Evolutionary conservation across 1,140 invertebrate species (phyloP).

Genomic region (Stegodyphus dumicola): DNA sequence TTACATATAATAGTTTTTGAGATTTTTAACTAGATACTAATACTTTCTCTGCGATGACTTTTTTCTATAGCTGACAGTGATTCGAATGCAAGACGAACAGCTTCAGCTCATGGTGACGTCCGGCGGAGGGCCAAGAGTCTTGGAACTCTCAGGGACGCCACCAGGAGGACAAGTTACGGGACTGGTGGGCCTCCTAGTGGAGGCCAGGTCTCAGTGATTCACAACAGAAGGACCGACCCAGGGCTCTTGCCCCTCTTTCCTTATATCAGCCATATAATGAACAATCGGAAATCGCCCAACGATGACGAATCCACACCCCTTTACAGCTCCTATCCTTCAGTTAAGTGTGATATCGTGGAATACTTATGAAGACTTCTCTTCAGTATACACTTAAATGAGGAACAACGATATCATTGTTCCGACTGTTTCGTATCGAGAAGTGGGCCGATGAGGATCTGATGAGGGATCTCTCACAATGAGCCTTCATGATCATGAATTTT

Average conservation of each 20-base stretch:
- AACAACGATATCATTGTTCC: not conserved
- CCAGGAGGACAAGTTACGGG: conserved; percentile 35
- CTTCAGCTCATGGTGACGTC: conserved; percentile 12
- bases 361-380: conserved; percentile 77
- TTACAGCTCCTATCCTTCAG: conserved; percentile 89
- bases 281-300: conserved; percentile 49
- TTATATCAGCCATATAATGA: conserved; percentile 61
- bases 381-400: not conserved
- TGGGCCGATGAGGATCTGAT: not conserved
- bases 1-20: no score
- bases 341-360: conserved; percentile 95
- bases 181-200: conserved; percentile 2
- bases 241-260: conserved; percentile 55
- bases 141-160: conserved; percentile 48
- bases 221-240: conserved; percentile 57
- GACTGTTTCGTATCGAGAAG: not conserved
- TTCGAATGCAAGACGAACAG: conserved; percentile 9
- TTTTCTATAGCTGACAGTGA: conserved; percentile 30
- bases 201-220: conserved; percentile 54
- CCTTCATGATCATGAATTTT: not conserved
- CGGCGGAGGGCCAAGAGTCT: conserved; percentile 61
- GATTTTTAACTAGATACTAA: no score
- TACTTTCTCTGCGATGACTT: not conserved
- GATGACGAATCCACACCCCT: conserved; percentile 72
- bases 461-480: not conserved